Conservation (phyloP, 2,113 vertebrate genomes). For the Okapia johnstoni region DNA sequence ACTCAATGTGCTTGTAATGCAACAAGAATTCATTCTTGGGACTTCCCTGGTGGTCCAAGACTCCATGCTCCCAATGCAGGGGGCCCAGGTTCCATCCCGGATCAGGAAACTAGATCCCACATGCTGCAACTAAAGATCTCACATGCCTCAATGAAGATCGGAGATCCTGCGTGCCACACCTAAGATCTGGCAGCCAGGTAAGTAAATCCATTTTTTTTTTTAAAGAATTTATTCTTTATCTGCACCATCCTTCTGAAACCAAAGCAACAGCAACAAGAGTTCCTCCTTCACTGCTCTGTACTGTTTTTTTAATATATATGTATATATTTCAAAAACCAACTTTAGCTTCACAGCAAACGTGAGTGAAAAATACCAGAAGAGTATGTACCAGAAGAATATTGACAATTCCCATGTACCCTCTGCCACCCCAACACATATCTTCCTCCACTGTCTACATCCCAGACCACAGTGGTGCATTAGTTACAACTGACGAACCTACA, state of each 20-base stretch:
- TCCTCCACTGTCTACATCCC: neutral
- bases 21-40: neutral
- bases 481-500: rapidly evolving
- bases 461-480: rapidly evolving
- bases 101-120: neutral
- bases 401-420: neutral
- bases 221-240: neutral
- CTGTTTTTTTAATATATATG: neutral
- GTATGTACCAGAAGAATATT: neutral
- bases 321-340: neutral
- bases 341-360: neutral
- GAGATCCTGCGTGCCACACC: neutral
- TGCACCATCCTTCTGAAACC: neutral
- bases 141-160: neutral
- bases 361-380: neutral
- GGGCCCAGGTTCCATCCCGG: neutral
- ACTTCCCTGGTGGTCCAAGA: neutral
- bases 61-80: neutral
- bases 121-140: neutral
- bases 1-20: neutral
- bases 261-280: neutral
- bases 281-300: neutral
- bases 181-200: neutral
- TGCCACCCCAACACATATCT: too few relatives aligned
- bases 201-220: neutral